Evolutionary conservation across 35 echinoderm and acorn worm genomes (phyloP).

Genomic region (Apostichopus japonicus): DNA sequence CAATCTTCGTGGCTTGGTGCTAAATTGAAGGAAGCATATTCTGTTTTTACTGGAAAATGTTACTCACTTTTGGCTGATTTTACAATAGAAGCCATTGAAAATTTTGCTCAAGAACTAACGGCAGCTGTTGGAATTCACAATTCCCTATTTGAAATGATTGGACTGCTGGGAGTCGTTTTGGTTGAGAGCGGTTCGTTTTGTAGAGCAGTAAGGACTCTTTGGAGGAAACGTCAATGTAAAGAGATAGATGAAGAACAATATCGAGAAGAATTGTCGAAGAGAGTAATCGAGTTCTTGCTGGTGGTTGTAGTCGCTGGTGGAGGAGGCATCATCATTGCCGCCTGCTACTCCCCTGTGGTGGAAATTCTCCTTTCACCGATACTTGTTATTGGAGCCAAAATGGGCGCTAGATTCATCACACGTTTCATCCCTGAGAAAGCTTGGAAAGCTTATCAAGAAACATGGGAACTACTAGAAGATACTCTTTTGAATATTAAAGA

Average conservation of each 20-base stretch:
- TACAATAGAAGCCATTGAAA: background rate
- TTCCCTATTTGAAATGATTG: conserved; percentile 10
- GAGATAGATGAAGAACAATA: background rate
- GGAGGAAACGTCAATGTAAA: background rate
- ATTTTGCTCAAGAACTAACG: background rate
- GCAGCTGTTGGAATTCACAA: background rate
- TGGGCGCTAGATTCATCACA: background rate
- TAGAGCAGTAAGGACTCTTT: background rate
- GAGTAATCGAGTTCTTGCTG: background rate
- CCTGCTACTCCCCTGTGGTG: background rate
- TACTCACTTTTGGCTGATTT: background rate
- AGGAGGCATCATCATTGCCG: background rate
- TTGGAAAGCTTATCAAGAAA: background rate
- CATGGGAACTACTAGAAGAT: background rate
- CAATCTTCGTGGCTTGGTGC: background rate
- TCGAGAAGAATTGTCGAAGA: background rate
- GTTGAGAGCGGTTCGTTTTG: background rate
- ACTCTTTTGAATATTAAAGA: background rate
- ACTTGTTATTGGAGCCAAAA: background rate
- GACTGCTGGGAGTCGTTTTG: background rate
- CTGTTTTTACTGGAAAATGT: background rate
- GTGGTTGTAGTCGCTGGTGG: conserved; percentile 9
- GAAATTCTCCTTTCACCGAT: background rate
- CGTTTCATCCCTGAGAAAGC: background rate
- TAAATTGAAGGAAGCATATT: background rate